Base-by-base conservation (phyloP, 2,797 vertebrate species). In the Sternarchorhynchus goeldii region DNA sequence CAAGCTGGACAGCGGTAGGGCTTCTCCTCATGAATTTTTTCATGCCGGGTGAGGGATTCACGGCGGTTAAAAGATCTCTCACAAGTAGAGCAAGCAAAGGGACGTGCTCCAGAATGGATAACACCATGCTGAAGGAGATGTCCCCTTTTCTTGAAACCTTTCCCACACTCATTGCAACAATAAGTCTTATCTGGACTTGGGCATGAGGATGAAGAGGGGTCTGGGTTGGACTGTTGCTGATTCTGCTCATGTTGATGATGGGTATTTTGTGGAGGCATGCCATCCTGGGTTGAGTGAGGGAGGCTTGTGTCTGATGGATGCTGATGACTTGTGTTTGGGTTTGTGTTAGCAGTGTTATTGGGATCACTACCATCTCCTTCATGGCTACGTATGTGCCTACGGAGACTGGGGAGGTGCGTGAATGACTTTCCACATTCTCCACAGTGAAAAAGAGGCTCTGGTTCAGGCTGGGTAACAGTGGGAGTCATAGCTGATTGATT, bases 51-150 rank as follows among this genome's bases (percentile, higher is more conserved):
- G 7, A 98, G 94, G 1, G 96, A 97, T 85, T 96, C 96, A 3
- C 96, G 91, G 0, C 96, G 95, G 88, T 97, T 98, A 85, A 97
- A 98, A 72, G 95, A 93, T 80, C 95, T 96, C 50, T 96, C 95
- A 45, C 96, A 98, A 80, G 95, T 89, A 20, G 87, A 92, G 83
- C 96, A 98, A 83, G 92, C 92, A 0, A 95, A 97, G 0, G 96
- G 96, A n/a, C 96, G 89, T 82, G 94, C 95, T 0, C 95, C 94
- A 0, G 95, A 96, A 86, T 97, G 96, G 20, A 95, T 96, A 76
- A 97, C 91, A 36, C 96, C 95, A 84, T 98, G 96, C 82, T 97
- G 96, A 53, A 96, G 95, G 63, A 98, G 93, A 85, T 97, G 96
- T 0, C 96, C 95, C 2, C 95, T 92, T 88, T 98, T 97, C 83